phyloP scores from a whole-genome alignment of 1,140 invertebrate genomes.

The Temnothorax longispinosus region DNA sequence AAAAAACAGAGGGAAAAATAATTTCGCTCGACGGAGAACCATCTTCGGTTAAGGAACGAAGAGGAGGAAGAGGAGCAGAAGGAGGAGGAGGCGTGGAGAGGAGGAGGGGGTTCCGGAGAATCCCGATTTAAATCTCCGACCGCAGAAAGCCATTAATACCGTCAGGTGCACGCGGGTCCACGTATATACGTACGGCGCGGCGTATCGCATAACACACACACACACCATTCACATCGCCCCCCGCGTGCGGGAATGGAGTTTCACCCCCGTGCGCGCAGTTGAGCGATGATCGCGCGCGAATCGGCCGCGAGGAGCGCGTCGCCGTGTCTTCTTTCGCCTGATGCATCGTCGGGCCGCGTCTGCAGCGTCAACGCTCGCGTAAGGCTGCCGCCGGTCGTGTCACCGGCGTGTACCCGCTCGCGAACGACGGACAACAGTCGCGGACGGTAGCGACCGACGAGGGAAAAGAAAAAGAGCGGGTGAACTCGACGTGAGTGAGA shows the following conservation, averaged over 20 bases:
- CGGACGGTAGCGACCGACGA: constrained; percentile 41
- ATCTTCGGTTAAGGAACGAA: background rate
- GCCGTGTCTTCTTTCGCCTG: constrained; percentile 21
- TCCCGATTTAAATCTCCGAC: constrained; percentile 54
- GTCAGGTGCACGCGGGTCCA: constrained; percentile 40
- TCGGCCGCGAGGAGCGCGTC: constrained; percentile 35
- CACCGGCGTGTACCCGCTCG: background rate
- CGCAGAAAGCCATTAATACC: constrained; percentile 54
- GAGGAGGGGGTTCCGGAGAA: background rate
- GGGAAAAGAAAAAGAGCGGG: background rate
- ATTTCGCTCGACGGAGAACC: background rate
- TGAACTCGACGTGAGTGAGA: background rate
- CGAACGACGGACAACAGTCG: background rate
- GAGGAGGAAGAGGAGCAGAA: background rate
- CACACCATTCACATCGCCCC: background rate
- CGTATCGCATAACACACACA: background rate
- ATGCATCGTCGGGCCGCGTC: constrained; percentile 6
- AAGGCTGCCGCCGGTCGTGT: background rate
- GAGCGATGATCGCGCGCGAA: constrained; percentile 54
- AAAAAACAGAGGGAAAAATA: background rate
- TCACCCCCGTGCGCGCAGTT: constrained; percentile 40
- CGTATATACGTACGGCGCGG: background rate
- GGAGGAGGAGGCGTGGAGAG: background rate
- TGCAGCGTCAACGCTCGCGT: background rate
- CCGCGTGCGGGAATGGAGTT: constrained; percentile 36